Base-by-base conservation (phyloP, 2,888 invertebrate genomes). In the Eupsilia transversa region DNA sequence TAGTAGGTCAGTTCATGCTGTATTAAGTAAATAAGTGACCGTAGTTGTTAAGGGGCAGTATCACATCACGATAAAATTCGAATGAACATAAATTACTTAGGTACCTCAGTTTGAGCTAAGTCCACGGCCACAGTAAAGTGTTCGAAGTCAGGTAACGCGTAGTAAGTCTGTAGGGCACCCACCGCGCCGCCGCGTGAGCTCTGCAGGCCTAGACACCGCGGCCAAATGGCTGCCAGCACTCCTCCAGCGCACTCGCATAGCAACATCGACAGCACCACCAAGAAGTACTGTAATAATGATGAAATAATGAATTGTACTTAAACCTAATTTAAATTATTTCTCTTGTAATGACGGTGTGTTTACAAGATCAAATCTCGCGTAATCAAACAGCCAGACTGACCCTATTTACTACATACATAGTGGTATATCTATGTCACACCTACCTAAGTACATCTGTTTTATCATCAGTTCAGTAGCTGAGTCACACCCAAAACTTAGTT, bases 91-190 rank as follows among this genome's bases (percentile, higher is more conserved):
- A 49, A 27, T n/a, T 67, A 95, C n/a, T n/a, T n/a, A n/a, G n/a
- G n/a, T n/a, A n/a, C 95, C 89, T 94, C 91, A 49, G 95, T 97
- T 93, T 98, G 98, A 0, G 98, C 98, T 72, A 98, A 96, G 93
- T 98, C 98, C 81, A 98, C 97, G 14, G 98, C 98, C 35, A 98
- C 97, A 9, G 98, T 98, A 91, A 98, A 98, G 90, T 97, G 97
- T 84, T 97, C 97, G 83, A 94, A 94, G 33, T 98, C 98, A 0
- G 98, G 97, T 35, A 98, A 97, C 2, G 98, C 98, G 91, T 98
- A 98, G 91, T 97, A 97, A 2, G 97, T 96, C 91, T 98, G 98
- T 83, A 98, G 93, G 0, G 97, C 97, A 79, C 97, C 97, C 3
- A 98, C 97, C 82, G 98, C 97, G 80, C 97, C 97, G 1, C 97